Percentiles rank a stretch among this genome's conserved stretches.
Conservation (phyloP, 1,140 invertebrate genomes). For the Zelostemma sp. region DNA sequence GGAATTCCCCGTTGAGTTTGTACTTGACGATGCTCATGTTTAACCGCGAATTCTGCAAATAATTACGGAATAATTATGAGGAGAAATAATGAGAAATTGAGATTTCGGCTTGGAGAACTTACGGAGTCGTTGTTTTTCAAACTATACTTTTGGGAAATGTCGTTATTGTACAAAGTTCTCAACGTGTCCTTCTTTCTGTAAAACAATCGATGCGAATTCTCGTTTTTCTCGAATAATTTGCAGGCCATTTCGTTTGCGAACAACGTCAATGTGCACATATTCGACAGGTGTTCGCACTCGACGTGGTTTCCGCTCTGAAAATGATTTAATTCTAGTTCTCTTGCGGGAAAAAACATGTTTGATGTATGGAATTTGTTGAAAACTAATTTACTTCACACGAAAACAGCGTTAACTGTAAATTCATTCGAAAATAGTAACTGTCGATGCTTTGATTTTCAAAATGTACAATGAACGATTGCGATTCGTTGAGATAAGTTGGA, state of each 20-base stretch:
- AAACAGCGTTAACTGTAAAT: conserved; percentile 67
- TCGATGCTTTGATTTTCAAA: conserved; percentile 60
- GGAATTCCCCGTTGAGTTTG: conserved; percentile 59
- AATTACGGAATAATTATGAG: conserved; percentile 22
- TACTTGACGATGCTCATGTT: conserved; percentile 66
- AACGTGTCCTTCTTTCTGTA: conserved; percentile 70
- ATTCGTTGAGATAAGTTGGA: conserved; percentile 52
- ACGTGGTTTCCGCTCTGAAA: conserved; percentile 69
- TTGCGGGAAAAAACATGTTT: conserved; percentile 6
- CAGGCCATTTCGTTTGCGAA: conserved; percentile 71
- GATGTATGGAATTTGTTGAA: no score
- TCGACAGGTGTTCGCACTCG: conserved; percentile 78
- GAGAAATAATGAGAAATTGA: conserved; percentile 15
- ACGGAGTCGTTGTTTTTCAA: conserved; percentile 66
- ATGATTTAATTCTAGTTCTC: conserved; percentile 37
- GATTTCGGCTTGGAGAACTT: conserved; percentile 30
- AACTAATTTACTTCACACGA: conserved; percentile 71
- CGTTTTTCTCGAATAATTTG: conserved; percentile 67
- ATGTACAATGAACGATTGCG: conserved; percentile 61
- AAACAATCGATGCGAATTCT: conserved; percentile 69
- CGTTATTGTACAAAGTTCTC: conserved; percentile 67
- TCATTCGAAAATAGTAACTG: conserved; percentile 69
- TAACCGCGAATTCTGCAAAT: conserved; percentile 65
- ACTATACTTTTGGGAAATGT: conserved; percentile 71
- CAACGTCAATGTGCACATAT: conserved; percentile 77